Evolutionary conservation across 2,797 vertebrate species (phyloP), one percentile per base, ranked within the genome.

Genomic region (Gymnocypris eckloni): DNA sequence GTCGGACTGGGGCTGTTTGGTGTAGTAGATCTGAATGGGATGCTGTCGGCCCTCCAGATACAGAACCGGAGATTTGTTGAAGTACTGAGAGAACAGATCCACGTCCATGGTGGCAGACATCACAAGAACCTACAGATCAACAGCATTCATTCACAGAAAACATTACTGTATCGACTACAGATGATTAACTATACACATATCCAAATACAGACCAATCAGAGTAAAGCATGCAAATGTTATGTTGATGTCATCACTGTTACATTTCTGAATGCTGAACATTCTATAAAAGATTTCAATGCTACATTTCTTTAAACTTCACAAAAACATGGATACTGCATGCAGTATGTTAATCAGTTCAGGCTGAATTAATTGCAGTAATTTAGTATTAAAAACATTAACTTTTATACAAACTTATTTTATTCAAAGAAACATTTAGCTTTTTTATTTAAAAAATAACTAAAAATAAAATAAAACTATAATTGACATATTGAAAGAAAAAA

Each of bases 91-190:
- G 92, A 99, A 99, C 85, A 97, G 93, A 90, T 99, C 98, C 25
- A 99, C 98, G 0, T 99, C 98, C 98, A 99, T 99, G 0, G 98
- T 99, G 79, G 98, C 98, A 0, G 98, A 99, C 98, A 99, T 99
- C 90, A 99, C 86, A 0, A 99, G 92, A 75, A 99, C 94, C 98
- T 99, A 80, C 0, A 4, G 83, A 78, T 16, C n/a, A 78, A 43
- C 79, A 70, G 16, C 48, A 43, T 76, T 22, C 28, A 13, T 6
- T 37, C 48, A 76, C 22, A 13, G 6, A 25, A 13, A 8, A n/a
- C 1, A 13, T 45, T 7, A n/a, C 69, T 18, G 5, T 28, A 16
- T 16, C 2, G 18, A 54, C 16, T 20, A 20, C 18, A 54, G 52
- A 8, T 7, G 52, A 54, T 15, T 56, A 8, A 45, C 43, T 1